Evolutionary conservation across 2,113 vertebrate genomes (phyloP).

Genomic region (Quiscalus mexicanus): DNA sequence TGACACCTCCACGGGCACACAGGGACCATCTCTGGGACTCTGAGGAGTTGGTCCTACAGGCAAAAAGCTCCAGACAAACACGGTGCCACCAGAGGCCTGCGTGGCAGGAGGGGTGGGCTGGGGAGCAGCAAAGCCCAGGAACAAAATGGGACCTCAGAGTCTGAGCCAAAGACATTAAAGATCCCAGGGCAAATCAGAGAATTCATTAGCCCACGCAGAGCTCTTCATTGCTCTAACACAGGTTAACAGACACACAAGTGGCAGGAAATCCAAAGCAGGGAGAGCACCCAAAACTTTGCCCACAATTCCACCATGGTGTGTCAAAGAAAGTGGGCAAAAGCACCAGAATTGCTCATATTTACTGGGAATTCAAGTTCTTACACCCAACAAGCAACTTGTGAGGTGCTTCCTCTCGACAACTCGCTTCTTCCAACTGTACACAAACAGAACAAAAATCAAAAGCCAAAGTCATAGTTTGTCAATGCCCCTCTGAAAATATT

Average conservation of each 20-base stretch:
- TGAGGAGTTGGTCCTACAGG: not conserved
- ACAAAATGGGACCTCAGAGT: not conserved
- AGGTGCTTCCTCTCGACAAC: not conserved
- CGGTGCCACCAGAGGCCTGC: not conserved
- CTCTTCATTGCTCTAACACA: not conserved
- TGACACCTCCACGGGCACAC: not conserved
- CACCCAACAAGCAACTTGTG: not conserved
- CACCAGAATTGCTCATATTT: not conserved
- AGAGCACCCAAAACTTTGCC: constrained; percentile 11
- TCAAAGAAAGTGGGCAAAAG: not conserved
- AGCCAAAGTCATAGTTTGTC: constrained; percentile 52
- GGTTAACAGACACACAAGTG: not conserved
- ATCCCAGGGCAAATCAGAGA: not conserved
- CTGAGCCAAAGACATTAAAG: not conserved
- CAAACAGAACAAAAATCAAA: constrained; percentile 46
- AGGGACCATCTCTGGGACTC: not conserved
- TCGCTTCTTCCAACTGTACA: not conserved
- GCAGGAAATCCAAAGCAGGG: not conserved
- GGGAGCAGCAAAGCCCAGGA: not conserved
- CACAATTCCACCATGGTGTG: not conserved
- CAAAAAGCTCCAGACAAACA: accelerated
- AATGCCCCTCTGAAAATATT: constrained; percentile 56
- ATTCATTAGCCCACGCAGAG: not conserved
- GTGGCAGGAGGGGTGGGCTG: not conserved
- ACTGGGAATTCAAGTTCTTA: not conserved